Evolutionary conservation across 2,113 vertebrate species (phyloP).

Genomic region (Pagrus major): DNA sequence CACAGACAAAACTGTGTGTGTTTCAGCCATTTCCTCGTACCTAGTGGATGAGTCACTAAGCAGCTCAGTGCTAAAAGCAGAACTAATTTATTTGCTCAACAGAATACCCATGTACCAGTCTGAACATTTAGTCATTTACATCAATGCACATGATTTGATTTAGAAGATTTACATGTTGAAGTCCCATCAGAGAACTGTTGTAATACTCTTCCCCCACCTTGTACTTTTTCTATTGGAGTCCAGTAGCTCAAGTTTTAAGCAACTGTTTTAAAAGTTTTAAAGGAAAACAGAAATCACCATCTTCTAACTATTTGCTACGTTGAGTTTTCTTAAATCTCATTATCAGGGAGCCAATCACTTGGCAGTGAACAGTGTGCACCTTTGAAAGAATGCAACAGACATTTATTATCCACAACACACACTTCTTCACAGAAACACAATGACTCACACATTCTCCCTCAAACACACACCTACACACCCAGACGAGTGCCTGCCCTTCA

Average conservation of each 20-base stretch:
- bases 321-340: slow-evolving; percentile 32
- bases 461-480: slow-evolving; percentile 59
- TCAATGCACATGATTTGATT: slow-evolving; percentile 17
- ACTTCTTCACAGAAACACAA: slow-evolving; percentile 28
- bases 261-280: not conserved
- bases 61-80: slow-evolving; percentile 35
- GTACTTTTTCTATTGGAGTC: not conserved
- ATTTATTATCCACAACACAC: slow-evolving; percentile 38
- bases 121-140: slow-evolving; percentile 12
- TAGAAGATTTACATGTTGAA: slow-evolving; percentile 16
- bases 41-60: slow-evolving; percentile 56
- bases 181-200: not conserved
- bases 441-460: slow-evolving; percentile 50
- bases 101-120: slow-evolving; percentile 22
- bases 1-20: slow-evolving; percentile 29
- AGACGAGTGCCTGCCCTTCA: slow-evolving; percentile 74
- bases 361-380: slow-evolving; percentile 2
- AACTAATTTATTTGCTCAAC: slow-evolving; percentile 40
- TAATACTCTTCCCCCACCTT: not conserved
- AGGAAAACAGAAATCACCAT: not conserved
- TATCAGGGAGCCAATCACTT: slow-evolving; percentile 27
- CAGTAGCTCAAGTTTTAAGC: not conserved
- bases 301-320: slow-evolving; percentile 1
- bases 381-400: slow-evolving; percentile 35
- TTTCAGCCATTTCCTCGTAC: slow-evolving; percentile 43